A percentile compares a stretch with the other conserved stretches of the same genome.
Evolutionary conservation across 2,888 invertebrate genomes (phyloP).

Genomic region (Athalia rosae): DNA sequence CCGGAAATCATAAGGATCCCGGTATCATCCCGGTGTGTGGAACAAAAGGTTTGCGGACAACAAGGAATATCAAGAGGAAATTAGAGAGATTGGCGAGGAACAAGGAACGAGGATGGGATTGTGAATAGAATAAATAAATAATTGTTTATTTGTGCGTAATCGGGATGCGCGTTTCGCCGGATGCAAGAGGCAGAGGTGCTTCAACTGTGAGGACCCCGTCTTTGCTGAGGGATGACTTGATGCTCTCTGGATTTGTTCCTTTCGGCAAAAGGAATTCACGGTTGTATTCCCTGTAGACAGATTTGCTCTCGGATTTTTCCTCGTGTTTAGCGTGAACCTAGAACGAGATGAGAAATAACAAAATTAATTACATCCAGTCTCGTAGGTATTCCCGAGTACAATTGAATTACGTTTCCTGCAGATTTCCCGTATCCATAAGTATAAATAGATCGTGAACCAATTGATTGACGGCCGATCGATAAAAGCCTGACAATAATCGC

Average conservation of each 20-base stretch:
- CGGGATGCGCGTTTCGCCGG: conserved; percentile 89
- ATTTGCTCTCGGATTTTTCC: conserved; percentile 97
- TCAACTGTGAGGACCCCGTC: conserved; percentile 98
- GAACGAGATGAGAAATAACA: conserved; percentile 63
- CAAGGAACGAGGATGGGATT: conserved; percentile 20
- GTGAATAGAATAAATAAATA: conserved; percentile 44
- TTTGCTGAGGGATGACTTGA: conserved; percentile 96
- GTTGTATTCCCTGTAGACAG: conserved; percentile 98
- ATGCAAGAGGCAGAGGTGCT: conserved; percentile 92
- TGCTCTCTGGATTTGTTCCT: conserved; percentile 96
- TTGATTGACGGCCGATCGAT: conserved; percentile 10
- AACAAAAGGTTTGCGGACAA: background rate
- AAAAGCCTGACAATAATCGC: conserved; percentile 17
- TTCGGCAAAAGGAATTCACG: conserved; percentile 97
- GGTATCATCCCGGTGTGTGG: background rate
- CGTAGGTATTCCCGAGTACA: background rate
- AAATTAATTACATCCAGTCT: background rate
- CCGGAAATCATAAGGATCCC: background rate
- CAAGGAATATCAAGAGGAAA: background rate
- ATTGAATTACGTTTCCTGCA: background rate
- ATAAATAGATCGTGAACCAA: background rate
- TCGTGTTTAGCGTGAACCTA: conserved; percentile 99
- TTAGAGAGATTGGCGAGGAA: background rate
- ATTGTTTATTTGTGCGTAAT: conserved; percentile 80
- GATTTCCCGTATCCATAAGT: background rate